phyloP scores from a whole-genome alignment of 2,113 vertebrate genomes.

The Clarias gariepinus region DNA sequence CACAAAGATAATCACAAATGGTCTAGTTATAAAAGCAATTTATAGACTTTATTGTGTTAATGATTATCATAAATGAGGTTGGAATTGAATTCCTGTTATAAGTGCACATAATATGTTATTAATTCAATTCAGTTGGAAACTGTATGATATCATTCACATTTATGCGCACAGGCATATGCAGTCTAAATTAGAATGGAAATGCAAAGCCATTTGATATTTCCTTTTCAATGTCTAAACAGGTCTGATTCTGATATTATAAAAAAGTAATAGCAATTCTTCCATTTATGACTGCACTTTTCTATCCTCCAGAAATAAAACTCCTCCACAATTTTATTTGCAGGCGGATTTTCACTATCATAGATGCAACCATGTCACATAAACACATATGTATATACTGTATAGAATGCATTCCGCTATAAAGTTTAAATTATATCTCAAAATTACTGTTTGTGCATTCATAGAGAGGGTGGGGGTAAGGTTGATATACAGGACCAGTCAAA shows the following conservation, averaged over 20 bases:
- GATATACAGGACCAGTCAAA: no score
- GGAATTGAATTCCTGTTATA: background rate
- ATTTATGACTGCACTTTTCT: background rate
- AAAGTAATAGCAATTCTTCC: background rate
- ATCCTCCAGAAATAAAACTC: background rate
- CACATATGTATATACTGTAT: no score
- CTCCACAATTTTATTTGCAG: background rate
- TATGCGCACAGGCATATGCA: background rate
- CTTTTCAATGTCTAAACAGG: background rate
- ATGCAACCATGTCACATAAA: background rate
- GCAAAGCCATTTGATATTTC: background rate
- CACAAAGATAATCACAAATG: background rate
- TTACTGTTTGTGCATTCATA: background rate
- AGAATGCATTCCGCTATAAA: background rate
- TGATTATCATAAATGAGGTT: background rate
- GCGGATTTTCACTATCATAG: background rate
- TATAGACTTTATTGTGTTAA: background rate
- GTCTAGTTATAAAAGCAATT: background rate
- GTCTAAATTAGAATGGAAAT: background rate
- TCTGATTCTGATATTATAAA: background rate
- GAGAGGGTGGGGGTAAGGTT: no score
- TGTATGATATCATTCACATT: background rate
- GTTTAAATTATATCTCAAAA: background rate
- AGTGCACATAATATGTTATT: background rate
- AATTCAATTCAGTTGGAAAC: background rate